Conservation (phyloP, 2,888 invertebrate species). For the Tortrix viridana region DNA sequence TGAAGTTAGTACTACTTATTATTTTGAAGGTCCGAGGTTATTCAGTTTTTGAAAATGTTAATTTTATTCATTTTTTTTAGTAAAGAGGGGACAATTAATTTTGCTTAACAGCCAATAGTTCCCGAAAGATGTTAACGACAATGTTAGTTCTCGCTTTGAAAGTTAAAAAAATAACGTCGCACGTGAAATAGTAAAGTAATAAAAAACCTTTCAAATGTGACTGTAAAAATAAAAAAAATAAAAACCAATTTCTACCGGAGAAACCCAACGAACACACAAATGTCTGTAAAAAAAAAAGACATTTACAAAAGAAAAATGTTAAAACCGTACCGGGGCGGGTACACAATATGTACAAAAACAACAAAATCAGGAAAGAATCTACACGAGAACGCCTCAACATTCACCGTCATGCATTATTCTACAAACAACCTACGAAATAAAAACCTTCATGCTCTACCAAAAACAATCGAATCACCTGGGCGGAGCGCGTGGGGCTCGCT, state of each 20-base stretch:
- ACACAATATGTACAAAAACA: slow-evolving; percentile 35
- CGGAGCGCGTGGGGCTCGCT: slow-evolving; percentile 47
- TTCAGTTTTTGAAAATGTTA: slow-evolving; percentile 27
- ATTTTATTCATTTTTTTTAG: slow-evolving; percentile 21
- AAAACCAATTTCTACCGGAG: slow-evolving; percentile 78
- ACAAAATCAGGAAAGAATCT: slow-evolving; percentile 12
- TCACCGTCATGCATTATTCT: slow-evolving; percentile 20
- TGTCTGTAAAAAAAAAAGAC: slow-evolving; percentile 66
- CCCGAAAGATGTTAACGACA: slow-evolving; percentile 48
- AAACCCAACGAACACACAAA: slow-evolving; percentile 75
- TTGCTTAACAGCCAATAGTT: slow-evolving; percentile 11
- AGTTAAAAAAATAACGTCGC: slow-evolving; percentile 53
- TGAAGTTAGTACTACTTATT: slow-evolving; percentile 54
- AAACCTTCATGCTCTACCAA: slow-evolving; percentile 32
- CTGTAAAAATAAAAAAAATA: slow-evolving; percentile 53
- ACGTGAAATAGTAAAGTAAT: slow-evolving; percentile 46
- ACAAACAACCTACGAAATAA: slow-evolving; percentile 21
- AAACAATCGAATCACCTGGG: slow-evolving; percentile 37
- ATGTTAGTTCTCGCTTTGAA: slow-evolving; percentile 58
- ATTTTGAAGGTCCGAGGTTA: slow-evolving; percentile 42
- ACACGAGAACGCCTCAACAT: slow-evolving; percentile 15
- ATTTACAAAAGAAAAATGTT: slow-evolving; percentile 53
- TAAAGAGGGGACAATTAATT: slow-evolving; percentile 7
- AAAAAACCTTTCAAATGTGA: slow-evolving; percentile 52
- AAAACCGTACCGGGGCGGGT: slow-evolving; percentile 37